Evolutionary conservation across 2,797 vertebrate species (phyloP), one percentile per base, ranked within the genome.

Genomic region (Chanos chanos): DNA sequence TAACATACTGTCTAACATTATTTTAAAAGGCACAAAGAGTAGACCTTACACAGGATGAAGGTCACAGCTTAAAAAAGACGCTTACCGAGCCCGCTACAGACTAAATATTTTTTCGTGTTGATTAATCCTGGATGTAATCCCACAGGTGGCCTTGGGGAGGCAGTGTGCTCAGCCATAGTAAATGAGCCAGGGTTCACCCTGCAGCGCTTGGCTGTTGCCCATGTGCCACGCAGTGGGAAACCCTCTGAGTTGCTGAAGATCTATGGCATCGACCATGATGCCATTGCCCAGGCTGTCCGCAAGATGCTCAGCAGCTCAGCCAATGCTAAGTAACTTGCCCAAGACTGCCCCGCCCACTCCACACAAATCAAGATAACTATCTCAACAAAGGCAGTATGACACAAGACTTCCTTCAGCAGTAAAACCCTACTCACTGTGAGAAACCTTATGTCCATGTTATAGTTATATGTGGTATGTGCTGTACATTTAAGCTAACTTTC

Each of bases 201-300:
- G 52, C 75, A 65, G 12, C 88, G 87, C 51, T 68, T 94, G 77
- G 92, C 92, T 0, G 90, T 94, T 10, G 63, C 77, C 58, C 85
- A 85, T 0, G 83, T 93, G 19, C 91, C 92, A 1, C 87, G 89
- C 60, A 94, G 91, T 0, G 91, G 91, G 67, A 94, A 92, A 61
- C 80, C 89, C 0, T 75, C 80, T 0, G 91, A 94, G 79, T 86
- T 93, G 70, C 88, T 93, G 54, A 89, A 84, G 78, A 85, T 91
- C 86, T 92, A 92, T 47, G 89, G 87, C 68, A 93, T 94, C 2
- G 91, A 94, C 71, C 91, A 80, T 49, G 90, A 93, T 0, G 86
- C 88, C 81, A 91, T 93, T 3, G 57, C 78, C 13, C 87, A 90
- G 66, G 86, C 88, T 0, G 89, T 92, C 62, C 89, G 82, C 75